phyloP scores from a whole-genome alignment of 37 sponge, comb jelly and placozoan genomes.

The Agelas oroides region DNA sequence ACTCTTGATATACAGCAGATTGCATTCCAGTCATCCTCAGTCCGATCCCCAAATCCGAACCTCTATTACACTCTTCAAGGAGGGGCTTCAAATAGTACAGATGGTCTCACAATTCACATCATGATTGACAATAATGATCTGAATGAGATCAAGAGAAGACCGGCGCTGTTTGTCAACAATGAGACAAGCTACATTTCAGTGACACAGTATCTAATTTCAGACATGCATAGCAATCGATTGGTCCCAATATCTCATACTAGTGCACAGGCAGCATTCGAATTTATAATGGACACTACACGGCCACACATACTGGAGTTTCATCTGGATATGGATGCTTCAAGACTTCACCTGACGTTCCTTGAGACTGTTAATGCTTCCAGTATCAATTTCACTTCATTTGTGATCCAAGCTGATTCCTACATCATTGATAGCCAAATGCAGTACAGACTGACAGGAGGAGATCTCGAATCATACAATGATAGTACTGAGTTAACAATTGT shows the following conservation, averaged over 20 bases:
- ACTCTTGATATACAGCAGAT: constrained; percentile 64
- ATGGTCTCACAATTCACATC: constrained; percentile 70
- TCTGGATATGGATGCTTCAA: constrained; percentile 86
- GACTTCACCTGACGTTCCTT: constrained; percentile 77
- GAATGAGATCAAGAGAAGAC: constrained; percentile 80
- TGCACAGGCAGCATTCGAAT: constrained; percentile 52
- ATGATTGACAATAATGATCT: constrained; percentile 74
- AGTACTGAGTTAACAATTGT: constrained; percentile 73
- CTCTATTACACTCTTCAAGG: constrained; percentile 65
- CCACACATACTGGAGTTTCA: constrained; percentile 75
- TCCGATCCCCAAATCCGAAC: constrained; percentile 21
- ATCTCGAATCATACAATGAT: constrained; percentile 54
- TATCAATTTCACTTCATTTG: constrained; percentile 83
- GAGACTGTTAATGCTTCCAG: constrained; percentile 88
- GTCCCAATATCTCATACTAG: constrained; percentile 28
- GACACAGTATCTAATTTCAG: constrained; percentile 62
- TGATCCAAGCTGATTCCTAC: constrained; percentile 76
- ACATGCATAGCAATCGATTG: constrained; percentile 76
- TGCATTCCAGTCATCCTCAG: constrained; percentile 73
- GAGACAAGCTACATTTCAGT: constrained; percentile 74
- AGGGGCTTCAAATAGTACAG: constrained; percentile 43
- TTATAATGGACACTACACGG: constrained; percentile 53
- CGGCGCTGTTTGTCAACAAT: constrained; percentile 53
- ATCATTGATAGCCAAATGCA: constrained; percentile 28
- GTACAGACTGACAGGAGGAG: constrained; percentile 84